Conservation (phyloP, 2,113 vertebrate genomes). For the Salvelinus fontinalis region DNA sequence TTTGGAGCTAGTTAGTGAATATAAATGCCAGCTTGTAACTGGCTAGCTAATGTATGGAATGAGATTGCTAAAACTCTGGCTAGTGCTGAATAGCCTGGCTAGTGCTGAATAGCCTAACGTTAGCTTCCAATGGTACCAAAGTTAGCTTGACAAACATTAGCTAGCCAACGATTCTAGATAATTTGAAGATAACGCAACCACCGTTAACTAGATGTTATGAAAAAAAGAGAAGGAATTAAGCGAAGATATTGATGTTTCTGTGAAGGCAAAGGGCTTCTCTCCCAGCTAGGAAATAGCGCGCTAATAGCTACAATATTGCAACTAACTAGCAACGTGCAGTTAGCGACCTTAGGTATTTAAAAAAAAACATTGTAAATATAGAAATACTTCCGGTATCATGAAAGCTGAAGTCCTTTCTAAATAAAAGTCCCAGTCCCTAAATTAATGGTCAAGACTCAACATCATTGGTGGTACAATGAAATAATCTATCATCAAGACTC, state of each 20-base stretch:
- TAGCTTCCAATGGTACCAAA: background rate
- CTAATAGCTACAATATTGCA: conserved; percentile 78
- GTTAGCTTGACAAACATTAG: conserved; percentile 1
- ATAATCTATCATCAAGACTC: no score
- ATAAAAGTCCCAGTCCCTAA: background rate
- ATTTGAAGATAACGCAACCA: background rate
- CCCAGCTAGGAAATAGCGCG: conserved; percentile 63
- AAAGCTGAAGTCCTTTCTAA: background rate
- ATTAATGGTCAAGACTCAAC: no score
- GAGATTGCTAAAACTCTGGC: background rate
- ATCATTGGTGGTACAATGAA: no score
- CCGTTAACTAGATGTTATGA: background rate
- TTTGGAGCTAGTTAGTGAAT: background rate
- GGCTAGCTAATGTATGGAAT: conserved; percentile 12
- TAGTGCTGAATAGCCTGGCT: background rate
- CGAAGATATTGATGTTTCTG: background rate
- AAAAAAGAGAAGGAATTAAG: background rate
- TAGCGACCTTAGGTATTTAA: conserved; percentile 4
- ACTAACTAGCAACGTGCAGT: conserved; percentile 72
- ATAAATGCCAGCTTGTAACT: conserved; percentile 4
- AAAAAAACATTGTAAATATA: background rate
- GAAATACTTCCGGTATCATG: background rate
- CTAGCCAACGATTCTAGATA: background rate
- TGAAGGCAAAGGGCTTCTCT: conserved; percentile 39
- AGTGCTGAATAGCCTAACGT: background rate